Percentiles rank a stretch among this genome's conserved stretches.
Conservation (phyloP, 2,797 vertebrate species). For the Crocidura indochinensis region DNA sequence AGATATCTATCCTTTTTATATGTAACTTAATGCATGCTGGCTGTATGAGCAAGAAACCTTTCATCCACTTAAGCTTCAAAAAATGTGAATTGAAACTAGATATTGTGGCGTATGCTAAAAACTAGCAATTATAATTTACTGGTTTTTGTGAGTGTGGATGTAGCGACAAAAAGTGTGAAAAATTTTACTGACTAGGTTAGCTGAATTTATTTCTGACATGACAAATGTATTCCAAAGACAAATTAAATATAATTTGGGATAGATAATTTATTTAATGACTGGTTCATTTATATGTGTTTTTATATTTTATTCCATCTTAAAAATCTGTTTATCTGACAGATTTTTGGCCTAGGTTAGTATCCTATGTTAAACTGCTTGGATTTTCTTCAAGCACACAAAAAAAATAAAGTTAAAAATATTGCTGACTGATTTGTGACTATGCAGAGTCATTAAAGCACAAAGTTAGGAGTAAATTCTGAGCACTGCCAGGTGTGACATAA, state of each 20-base stretch:
- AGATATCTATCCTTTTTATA: neutral
- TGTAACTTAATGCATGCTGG: neutral
- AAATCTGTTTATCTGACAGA: slow-evolving; percentile 10
- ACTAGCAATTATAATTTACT: neutral
- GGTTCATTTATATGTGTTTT: neutral
- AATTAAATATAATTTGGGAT: neutral
- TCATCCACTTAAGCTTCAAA: neutral
- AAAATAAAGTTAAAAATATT: neutral
- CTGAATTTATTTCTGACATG: neutral
- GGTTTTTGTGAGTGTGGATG: neutral
- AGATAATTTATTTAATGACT: slow-evolving; percentile 13
- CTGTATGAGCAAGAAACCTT: neutral
- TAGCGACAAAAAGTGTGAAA: neutral
- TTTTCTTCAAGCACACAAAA: neutral
- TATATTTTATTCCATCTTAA: slow-evolving; percentile 10
- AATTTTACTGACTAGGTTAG: slow-evolving; percentile 5
- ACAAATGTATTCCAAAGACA: neutral
- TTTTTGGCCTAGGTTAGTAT: neutral
- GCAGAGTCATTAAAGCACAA: too few relatives aligned
- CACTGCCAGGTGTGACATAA: too few relatives aligned
- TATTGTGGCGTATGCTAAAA: neutral
- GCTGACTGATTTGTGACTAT: too few relatives aligned
- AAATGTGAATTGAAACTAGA: neutral
- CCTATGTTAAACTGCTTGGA: slow-evolving; percentile 3
- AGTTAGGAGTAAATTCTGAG: too few relatives aligned